phyloP scores from a whole-genome alignment of 2,888 invertebrate genomes.

The Agapostemon virescens region DNA sequence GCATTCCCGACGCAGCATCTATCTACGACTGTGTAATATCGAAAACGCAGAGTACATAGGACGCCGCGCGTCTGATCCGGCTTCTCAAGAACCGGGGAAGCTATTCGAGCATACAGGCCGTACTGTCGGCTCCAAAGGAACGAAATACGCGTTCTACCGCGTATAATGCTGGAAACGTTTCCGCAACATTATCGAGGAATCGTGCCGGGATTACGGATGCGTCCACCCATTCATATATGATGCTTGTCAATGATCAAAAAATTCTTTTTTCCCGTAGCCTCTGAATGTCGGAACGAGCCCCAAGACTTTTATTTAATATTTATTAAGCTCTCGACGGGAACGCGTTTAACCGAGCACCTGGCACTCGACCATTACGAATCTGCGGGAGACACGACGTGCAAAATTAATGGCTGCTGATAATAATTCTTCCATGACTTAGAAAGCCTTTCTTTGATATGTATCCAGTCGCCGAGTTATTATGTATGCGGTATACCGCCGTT shows the following conservation, averaged over 20 bases:
- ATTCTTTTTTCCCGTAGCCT: not conserved
- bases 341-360: not conserved
- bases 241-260: constrained; percentile 28
- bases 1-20: constrained; percentile 37
- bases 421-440: not conserved
- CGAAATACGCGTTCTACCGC: constrained; percentile 51
- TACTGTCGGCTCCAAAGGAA: constrained; percentile 52
- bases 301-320: not conserved
- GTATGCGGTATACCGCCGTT: too few species aligned
- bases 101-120: constrained; percentile 56
- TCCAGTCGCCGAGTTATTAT: not conserved
- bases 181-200: constrained; percentile 63
- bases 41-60: constrained; percentile 61
- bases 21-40: constrained; percentile 61
- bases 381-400: not conserved
- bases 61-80: constrained; percentile 62
- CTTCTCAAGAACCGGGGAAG: constrained; percentile 48
- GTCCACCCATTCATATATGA: constrained; percentile 43
- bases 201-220: constrained; percentile 50
- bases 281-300: not conserved
- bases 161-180: constrained; percentile 60
- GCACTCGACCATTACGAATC: not conserved
- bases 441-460: not conserved
- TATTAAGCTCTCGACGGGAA: not conserved
- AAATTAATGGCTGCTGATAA: not conserved